Percentiles rank a stretch among this genome's conserved stretches.
phyloP scores from a whole-genome alignment of 2,797 vertebrate species.

The Aplochiton taeniatus region DNA sequence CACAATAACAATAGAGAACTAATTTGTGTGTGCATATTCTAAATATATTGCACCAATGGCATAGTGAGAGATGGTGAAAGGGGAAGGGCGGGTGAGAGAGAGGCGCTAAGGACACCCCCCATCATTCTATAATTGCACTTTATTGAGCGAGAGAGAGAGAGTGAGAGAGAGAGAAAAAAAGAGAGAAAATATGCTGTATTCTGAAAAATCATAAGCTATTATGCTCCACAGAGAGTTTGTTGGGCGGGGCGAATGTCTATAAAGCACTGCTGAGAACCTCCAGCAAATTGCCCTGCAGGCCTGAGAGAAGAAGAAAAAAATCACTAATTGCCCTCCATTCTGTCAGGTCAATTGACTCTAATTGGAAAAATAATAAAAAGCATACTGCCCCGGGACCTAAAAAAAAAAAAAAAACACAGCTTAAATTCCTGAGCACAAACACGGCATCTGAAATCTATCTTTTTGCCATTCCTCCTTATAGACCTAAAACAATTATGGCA shows the following conservation, averaged over 20 bases:
- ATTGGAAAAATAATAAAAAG: constrained; percentile 99
- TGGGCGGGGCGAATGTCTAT: constrained; percentile 82
- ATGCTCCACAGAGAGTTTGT: constrained; percentile 83
- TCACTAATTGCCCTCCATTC: constrained; percentile 99
- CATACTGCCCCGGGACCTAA: constrained; percentile 92
- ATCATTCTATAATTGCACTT: constrained; percentile 72
- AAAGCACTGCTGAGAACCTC: constrained; percentile 95
- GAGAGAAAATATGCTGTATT: constrained; percentile 69
- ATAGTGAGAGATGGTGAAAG: constrained; percentile 73
- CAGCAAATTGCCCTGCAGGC: constrained; percentile 97
- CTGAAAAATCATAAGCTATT: constrained; percentile 96
- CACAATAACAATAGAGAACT: constrained; percentile 61
- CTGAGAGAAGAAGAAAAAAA: constrained; percentile 81
- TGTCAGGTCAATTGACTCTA: constrained; percentile 99
- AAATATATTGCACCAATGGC: constrained; percentile 4
- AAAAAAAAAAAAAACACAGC: constrained; percentile 83
- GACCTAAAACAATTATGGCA: constrained; percentile 63
- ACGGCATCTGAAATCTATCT: constrained; percentile 89
- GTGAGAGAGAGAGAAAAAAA: constrained; percentile 51
- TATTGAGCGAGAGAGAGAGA: constrained; percentile 32
- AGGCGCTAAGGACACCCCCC: constrained; percentile 59
- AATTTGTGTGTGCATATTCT: constrained; percentile 51
- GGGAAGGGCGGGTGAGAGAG: constrained; percentile 51
- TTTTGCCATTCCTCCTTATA: constrained; percentile 66
- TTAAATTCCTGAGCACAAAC: constrained; percentile 75